phyloP scores from a whole-genome alignment of 1,140 invertebrate genomes.

The Drosophila melanogaster region DNA sequence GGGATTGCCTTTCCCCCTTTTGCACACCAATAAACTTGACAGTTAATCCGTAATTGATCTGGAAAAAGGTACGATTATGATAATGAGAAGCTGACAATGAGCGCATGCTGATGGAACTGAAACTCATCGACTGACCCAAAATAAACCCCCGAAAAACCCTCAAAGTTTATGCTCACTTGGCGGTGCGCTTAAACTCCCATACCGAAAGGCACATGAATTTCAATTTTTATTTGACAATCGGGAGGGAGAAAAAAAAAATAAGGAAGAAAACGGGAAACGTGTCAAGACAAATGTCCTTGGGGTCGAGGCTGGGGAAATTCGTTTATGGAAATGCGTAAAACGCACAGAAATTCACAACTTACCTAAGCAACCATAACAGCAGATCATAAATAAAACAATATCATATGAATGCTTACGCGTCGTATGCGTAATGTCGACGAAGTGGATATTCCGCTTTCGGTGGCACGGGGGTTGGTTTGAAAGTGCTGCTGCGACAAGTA shows the following conservation, averaged over 20 bases:
- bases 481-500: constrained; percentile 31
- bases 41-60: constrained; percentile 82
- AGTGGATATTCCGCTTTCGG: neutral
- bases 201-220: constrained; percentile 65
- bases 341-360: constrained; percentile 64
- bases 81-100: constrained; percentile 52
- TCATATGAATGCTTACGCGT: constrained; percentile 65
- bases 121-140: constrained; percentile 33
- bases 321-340: constrained; percentile 76
- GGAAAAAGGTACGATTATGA: constrained; percentile 59
- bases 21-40: constrained; percentile 73
- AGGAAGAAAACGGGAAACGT: constrained; percentile 41
- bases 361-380: constrained; percentile 62
- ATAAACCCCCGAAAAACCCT: constrained; percentile 26
- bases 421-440: constrained; percentile 4
- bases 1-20: constrained; percentile 52
- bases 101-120: constrained; percentile 39
- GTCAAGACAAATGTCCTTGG: constrained; percentile 66
- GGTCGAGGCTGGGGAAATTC: constrained; percentile 37
- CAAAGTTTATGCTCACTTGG: constrained; percentile 37
- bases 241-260: constrained; percentile 10
- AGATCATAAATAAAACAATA: constrained; percentile 83
- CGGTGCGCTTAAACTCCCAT: constrained; percentile 21
- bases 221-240: constrained; percentile 58
- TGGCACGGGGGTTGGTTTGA: no score